Base-by-base conservation (phyloP, 1,140 invertebrate species). In the Brachionus sp. region DNA sequence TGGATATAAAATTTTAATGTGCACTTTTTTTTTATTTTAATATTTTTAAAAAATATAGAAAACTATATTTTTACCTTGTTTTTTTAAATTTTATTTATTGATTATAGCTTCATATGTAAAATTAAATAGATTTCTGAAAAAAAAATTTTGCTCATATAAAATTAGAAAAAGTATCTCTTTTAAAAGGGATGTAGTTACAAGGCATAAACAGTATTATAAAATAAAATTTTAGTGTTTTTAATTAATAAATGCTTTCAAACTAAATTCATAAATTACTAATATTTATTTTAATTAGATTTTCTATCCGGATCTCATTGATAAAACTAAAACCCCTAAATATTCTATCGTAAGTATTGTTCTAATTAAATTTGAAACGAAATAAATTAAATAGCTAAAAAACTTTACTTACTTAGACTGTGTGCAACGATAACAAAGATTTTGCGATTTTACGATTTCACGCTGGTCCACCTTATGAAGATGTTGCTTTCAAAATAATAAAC, bases 401-500 rank as follows among this genome's bases (percentile, higher is more conserved):
- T 85, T 84, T 83, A 85, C 83, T 91, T 92, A 23, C n/a, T n/a
- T 90, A 94, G 92, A 97, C 93, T 53, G 93, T 95, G 0, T 96
- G 95, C 86, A 90, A 92, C 1, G 96, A 98, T 84, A 97, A 98
- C 87, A 92, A 91, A 77, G 97, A 99, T 87, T 99, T 99, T 90
- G 94, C 95, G 0, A 93, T 97, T 85, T 90, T 99, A 7, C 91
- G 94, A 29, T 98, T 99, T 88, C 94, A 94, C 85, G 95, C 97
- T 46, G 97, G 98, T 0, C 97, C 97, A 23, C 97, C 98, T 0
- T 99, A 99, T 89, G 97, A 99, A 86, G 97, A 99, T 88, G 98
- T 99, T 86, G 97, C 96, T 0, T 99, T 99, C 89, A 99, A 99
- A 90, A 98, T 99, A 84, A 97, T 99, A 0, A 98, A 96, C 88